These are phyloP conservation scores for Babyrousa celebensis DNA, from an alignment of 2,797 vertebrate genomes.

Conservation along the genomic window DNA sequence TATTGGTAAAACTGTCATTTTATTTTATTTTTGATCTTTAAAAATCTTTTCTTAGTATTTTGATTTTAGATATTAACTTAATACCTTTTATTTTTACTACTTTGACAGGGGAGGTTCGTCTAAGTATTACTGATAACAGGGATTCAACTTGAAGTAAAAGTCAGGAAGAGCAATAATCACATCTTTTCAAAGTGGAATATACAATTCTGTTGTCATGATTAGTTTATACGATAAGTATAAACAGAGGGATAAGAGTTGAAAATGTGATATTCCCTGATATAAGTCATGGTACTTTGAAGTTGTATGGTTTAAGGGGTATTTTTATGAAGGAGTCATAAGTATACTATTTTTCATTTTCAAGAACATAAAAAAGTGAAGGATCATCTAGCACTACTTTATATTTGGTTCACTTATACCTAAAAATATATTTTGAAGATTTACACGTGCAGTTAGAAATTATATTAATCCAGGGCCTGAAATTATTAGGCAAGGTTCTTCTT, in stretches of 20 bases:
- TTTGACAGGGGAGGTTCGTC: constrained; percentile 36
- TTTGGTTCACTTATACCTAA: constrained; percentile 14
- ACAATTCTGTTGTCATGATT: constrained; percentile 19
- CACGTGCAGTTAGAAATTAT: not conserved
- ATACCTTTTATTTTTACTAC: constrained; percentile 66
- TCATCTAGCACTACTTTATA: not conserved
- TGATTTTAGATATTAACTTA: constrained; percentile 65
- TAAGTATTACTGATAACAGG: constrained; percentile 62
- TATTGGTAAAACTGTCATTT: constrained; percentile 52
- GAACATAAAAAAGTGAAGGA: not conserved
- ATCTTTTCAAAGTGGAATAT: constrained; percentile 56
- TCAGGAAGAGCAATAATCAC: not conserved
- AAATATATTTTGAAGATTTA: constrained; percentile 16
- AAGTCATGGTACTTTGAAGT: constrained; percentile 53
- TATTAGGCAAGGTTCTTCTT: constrained; percentile 32
- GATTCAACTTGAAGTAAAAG: constrained; percentile 60
- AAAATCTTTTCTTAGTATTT: not conserved
- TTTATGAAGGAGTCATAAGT: not conserved
- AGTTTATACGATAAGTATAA: not conserved
- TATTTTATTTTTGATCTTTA: not conserved
- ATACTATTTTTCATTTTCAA: constrained; percentile 29
- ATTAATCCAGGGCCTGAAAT: not conserved
- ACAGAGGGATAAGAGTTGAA: not conserved
- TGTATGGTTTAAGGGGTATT: not conserved
- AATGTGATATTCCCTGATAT: not conserved